phyloP scores from a whole-genome alignment of 2,797 vertebrate genomes.

The Nannoperca obscura region DNA sequence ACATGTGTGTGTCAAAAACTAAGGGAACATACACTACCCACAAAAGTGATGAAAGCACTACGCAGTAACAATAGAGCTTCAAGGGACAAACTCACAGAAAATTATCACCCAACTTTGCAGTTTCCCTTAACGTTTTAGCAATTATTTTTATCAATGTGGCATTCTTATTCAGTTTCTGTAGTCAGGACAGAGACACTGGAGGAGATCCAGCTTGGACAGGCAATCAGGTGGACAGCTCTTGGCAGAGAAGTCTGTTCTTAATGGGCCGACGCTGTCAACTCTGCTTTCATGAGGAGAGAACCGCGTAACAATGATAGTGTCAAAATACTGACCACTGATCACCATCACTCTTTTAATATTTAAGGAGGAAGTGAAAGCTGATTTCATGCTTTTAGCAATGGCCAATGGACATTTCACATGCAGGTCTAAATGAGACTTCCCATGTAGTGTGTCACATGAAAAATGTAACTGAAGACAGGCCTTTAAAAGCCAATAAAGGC shows the following conservation, averaged over 20 bases:
- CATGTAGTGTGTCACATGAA: slow-evolving; percentile 30
- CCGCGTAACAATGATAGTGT: neutral
- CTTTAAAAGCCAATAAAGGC: slow-evolving; percentile 52
- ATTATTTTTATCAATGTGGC: neutral
- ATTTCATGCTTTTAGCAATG: neutral
- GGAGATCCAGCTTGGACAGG: slow-evolving; percentile 12
- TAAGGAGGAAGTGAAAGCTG: slow-evolving; percentile 8
- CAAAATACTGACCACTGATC: slow-evolving; percentile 13
- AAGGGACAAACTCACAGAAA: neutral
- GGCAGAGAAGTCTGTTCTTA: slow-evolving; percentile 18
- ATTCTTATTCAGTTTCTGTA: neutral
- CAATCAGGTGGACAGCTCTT: slow-evolving; percentile 16
- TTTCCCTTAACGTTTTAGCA: neutral
- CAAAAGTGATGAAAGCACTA: neutral
- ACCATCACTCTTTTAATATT: neutral
- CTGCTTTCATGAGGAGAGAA: neutral
- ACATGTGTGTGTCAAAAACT: neutral
- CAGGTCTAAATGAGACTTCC: slow-evolving; percentile 60
- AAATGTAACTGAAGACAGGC: slow-evolving; percentile 30
- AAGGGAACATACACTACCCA: neutral
- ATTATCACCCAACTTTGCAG: neutral
- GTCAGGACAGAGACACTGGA: neutral
- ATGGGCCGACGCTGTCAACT: neutral
- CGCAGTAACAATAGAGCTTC: too few species aligned
- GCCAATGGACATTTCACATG: slow-evolving; percentile 40